Percentiles rank a stretch among this genome's conserved stretches.
Conservation (phyloP, 2,888 invertebrate species). For the Limenitis camilla region DNA sequence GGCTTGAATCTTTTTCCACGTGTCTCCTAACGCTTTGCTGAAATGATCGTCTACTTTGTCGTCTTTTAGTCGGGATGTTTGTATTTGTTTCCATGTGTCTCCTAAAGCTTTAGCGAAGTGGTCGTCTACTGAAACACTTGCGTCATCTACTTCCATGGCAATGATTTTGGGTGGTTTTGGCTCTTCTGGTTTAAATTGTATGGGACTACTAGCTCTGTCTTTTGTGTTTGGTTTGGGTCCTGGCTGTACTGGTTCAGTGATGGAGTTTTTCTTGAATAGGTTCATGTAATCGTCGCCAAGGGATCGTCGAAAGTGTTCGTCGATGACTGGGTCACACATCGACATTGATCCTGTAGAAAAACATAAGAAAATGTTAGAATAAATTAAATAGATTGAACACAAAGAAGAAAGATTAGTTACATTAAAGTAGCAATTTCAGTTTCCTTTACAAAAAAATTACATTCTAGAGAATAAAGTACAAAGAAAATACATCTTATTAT, state of each 20-base stretch:
- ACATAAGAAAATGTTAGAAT: not conserved
- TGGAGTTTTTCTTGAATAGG: slow-evolving; percentile 75
- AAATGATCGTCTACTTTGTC: slow-evolving; percentile 86
- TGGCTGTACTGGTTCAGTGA: slow-evolving; percentile 37
- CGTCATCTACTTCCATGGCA: slow-evolving; percentile 75
- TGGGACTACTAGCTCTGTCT: slow-evolving; percentile 68
- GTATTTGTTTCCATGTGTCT: slow-evolving; percentile 86
- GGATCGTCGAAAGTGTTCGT: slow-evolving; percentile 95
- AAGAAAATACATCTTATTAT: too few species aligned
- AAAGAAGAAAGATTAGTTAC: not conserved
- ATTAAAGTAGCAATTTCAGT: too few species aligned
- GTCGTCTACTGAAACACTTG: slow-evolving; percentile 85
- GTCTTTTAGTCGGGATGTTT: slow-evolving; percentile 75
- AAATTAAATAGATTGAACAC: not conserved
- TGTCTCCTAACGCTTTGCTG: slow-evolving; percentile 90
- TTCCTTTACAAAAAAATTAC: too few species aligned
- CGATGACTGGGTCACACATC: slow-evolving; percentile 92
- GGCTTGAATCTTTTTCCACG: slow-evolving; percentile 84
- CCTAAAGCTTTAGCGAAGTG: slow-evolving; percentile 93
- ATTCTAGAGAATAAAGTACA: too few species aligned
- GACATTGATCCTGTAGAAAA: slow-evolving; percentile 76
- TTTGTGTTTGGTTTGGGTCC: slow-evolving; percentile 62
- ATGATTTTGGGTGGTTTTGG: slow-evolving; percentile 59
- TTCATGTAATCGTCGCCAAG: slow-evolving; percentile 87
- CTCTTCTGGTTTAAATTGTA: slow-evolving; percentile 49